These are phyloP conservation scores for Stichopus horrens DNA, from an alignment of 53 echinoderm and acorn worm species.

Conservation along the genomic window DNA sequence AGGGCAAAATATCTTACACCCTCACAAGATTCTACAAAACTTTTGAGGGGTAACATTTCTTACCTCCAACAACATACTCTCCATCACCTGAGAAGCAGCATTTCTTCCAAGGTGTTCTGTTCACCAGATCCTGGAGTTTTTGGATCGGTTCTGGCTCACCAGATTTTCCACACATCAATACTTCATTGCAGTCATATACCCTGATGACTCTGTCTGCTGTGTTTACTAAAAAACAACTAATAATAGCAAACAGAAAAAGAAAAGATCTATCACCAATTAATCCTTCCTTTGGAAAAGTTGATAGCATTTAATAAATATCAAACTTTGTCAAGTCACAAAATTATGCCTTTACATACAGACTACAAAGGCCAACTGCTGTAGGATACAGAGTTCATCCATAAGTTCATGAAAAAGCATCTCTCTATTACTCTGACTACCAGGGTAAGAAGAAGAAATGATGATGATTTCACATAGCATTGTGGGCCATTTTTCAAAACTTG, in stretches of 20 bases:
- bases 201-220: slow-evolving; percentile 95
- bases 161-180: slow-evolving; percentile 86
- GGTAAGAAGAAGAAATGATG: no score
- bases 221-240: slow-evolving; percentile 93
- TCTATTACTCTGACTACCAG: neutral
- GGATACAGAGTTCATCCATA: neutral
- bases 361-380: neutral
- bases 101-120: slow-evolving; percentile 99
- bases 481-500: no score
- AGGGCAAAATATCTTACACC: neutral
- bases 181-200: slow-evolving; percentile 94
- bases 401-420: neutral
- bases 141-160: slow-evolving; percentile 99
- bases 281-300: no score
- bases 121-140: slow-evolving; percentile 96
- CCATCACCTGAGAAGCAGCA: slow-evolving; percentile 99
- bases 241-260: neutral
- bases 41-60: neutral
- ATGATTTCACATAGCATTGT: no score
- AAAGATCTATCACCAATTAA: neutral
- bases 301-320: no score
- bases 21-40: neutral
- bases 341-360: no score
- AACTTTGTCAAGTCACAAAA: no score
- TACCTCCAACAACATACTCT: slow-evolving; percentile 98